phyloP scores from a whole-genome alignment of 2,888 invertebrate species.

The Abrostola tripartita region DNA sequence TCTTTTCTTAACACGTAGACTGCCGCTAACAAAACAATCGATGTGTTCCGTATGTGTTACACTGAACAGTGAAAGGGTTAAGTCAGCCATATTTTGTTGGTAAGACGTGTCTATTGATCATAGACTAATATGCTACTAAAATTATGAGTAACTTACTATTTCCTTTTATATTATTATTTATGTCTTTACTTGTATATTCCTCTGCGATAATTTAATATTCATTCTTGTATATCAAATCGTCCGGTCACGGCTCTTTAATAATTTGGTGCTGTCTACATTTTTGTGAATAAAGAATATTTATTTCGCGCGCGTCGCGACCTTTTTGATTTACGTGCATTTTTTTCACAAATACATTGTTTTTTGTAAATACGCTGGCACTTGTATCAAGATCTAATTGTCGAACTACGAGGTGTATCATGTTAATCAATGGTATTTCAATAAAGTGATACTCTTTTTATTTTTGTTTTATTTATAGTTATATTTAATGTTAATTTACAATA shows the following conservation, averaged over 20 bases:
- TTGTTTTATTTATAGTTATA: slow-evolving; percentile 59
- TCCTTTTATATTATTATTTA: too few species aligned
- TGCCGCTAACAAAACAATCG: too few species aligned
- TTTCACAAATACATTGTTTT: slow-evolving; percentile 57
- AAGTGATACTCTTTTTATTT: slow-evolving; percentile 70
- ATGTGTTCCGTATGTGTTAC: too few species aligned
- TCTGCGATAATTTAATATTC: background rate
- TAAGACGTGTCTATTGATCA: too few species aligned
- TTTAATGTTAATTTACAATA: background rate
- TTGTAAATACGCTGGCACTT: slow-evolving; percentile 75
- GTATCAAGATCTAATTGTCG: slow-evolving; percentile 65
- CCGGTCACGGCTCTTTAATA: slow-evolving; percentile 36
- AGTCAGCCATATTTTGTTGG: too few species aligned
- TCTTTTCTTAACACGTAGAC: too few species aligned
- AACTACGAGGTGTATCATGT: slow-evolving; percentile 62
- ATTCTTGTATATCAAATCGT: slow-evolving; percentile 48
- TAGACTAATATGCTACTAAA: too few species aligned
- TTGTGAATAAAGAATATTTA: slow-evolving; percentile 52
- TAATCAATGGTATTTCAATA: slow-evolving; percentile 77
- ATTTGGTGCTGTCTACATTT: slow-evolving; percentile 59
- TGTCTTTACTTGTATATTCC: too few species aligned
- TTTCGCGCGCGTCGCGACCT: slow-evolving; percentile 42
- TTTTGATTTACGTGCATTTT: slow-evolving; percentile 66
- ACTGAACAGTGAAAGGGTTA: too few species aligned
- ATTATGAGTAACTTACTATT: too few species aligned